These are phyloP conservation scores for Argyra leucocephala DNA, from an alignment of 2,888 invertebrate species.

Conservation along the genomic window DNA sequence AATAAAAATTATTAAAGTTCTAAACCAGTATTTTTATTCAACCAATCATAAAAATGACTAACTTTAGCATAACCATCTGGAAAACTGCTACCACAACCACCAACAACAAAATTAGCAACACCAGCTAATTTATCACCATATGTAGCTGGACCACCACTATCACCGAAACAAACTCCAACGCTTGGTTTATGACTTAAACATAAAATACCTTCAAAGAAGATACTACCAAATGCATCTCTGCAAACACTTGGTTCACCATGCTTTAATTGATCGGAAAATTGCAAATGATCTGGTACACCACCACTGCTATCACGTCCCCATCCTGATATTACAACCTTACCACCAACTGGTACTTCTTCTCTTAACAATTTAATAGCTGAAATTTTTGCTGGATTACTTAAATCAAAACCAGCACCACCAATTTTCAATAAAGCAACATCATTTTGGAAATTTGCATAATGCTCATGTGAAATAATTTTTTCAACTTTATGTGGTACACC, in stretches of 20 bases:
- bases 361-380: slow-evolving; percentile 29
- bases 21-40: background rate
- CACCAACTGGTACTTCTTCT: slow-evolving; percentile 25
- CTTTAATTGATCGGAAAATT: slow-evolving; percentile 23
- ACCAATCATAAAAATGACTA: slow-evolving; percentile 13
- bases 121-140: slow-evolving; percentile 32
- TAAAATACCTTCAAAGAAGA: slow-evolving; percentile 28
- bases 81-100: slow-evolving; percentile 29
- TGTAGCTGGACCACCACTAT: slow-evolving; percentile 40
- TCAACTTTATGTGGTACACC: slow-evolving; percentile 24
- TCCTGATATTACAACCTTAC: slow-evolving; percentile 31
- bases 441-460: slow-evolving; percentile 19
- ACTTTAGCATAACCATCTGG: slow-evolving; percentile 39
- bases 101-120: slow-evolving; percentile 34
- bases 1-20: too few species aligned
- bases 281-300: slow-evolving; percentile 28
- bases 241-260: slow-evolving; percentile 23
- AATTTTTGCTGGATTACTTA: slow-evolving; percentile 4
- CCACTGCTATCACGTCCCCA: slow-evolving; percentile 35
- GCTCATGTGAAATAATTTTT: slow-evolving; percentile 18
- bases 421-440: slow-evolving; percentile 20
- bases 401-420: slow-evolving; percentile 10
- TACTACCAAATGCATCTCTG: slow-evolving; percentile 21
- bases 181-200: slow-evolving; percentile 29
- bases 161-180: slow-evolving; percentile 37